Percentiles rank a stretch among this genome's conserved stretches.
Evolutionary conservation across 2,888 invertebrate species (phyloP).

Genomic region (Leptopterna dolabrata): DNA sequence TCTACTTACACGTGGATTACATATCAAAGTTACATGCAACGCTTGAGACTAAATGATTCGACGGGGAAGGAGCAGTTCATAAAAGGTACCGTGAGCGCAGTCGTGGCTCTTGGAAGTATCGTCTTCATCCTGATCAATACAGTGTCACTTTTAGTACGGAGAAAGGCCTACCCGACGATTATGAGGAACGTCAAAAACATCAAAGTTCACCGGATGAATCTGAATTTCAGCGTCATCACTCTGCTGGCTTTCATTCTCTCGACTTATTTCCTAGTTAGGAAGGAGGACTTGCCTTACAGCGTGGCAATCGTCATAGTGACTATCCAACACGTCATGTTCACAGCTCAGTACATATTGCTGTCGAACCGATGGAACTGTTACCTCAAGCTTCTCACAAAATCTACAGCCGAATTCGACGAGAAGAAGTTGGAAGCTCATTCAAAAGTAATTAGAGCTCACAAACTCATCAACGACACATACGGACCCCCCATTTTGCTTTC

Average conservation of each 20-base stretch:
- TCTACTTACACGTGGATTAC: neutral
- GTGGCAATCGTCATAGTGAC: neutral
- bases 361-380: conserved; percentile 5
- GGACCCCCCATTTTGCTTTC: neutral
- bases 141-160: neutral
- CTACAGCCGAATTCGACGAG: neutral
- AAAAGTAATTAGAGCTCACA: neutral
- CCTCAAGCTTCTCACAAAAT: neutral
- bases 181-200: neutral
- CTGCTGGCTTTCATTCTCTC: neutral
- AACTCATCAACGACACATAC: neutral
- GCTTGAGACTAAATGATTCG: neutral
- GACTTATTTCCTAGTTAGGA: neutral
- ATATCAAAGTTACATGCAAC: neutral
- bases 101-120: neutral
- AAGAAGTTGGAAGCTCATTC: neutral
- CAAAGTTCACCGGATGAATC: neutral
- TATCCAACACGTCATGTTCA: neutral
- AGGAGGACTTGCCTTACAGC: neutral
- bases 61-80: neutral
- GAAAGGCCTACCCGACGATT: neutral
- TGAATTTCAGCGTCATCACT: neutral
- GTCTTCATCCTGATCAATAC: neutral
- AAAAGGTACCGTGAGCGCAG: neutral
- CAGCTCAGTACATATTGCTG: neutral